These are phyloP conservation scores for Fragum whitleyi DNA, from an alignment of 2,888 invertebrate species.

Conservation along the genomic window DNA sequence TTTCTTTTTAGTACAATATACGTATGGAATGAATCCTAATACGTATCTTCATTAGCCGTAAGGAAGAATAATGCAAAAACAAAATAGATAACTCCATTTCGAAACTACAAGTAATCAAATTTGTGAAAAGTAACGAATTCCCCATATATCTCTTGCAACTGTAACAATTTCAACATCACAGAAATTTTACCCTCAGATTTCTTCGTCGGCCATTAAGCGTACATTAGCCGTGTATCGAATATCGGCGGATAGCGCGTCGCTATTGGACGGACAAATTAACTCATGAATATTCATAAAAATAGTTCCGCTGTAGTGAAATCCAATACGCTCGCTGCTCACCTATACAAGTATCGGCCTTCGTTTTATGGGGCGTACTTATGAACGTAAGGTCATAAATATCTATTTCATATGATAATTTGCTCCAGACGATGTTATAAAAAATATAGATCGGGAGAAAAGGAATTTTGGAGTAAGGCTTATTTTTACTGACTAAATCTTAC, in stretches of 20 bases:
- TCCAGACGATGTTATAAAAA: conserved; percentile 25
- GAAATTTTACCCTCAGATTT: conserved; percentile 29
- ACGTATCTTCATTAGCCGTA: no score
- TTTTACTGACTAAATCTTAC: conserved; percentile 17
- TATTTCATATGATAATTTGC: conserved; percentile 28
- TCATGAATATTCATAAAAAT: conserved; percentile 73
- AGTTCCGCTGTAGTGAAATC: conserved; percentile 59
- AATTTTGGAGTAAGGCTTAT: background rate
- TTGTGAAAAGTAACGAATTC: conserved; percentile 1
- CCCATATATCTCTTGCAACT: conserved; percentile 6
- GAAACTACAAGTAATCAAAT: background rate
- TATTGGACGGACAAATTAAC: conserved; percentile 57
- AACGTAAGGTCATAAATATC: conserved; percentile 22
- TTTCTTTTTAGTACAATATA: no score
- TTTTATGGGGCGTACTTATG: conserved; percentile 24
- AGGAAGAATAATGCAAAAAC: no score
- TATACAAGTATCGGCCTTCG: conserved; percentile 3
- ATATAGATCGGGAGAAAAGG: conserved; percentile 10
- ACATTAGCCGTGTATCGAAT: conserved; percentile 52
- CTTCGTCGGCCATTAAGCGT: conserved; percentile 40
- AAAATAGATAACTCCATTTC: background rate
- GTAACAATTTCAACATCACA: conserved; percentile 7
- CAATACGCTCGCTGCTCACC: conserved; percentile 44
- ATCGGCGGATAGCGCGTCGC: conserved; percentile 33
- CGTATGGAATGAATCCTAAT: no score